Conservation (phyloP, 2,113 vertebrate genomes). For the Zosterops pallidus region DNA sequence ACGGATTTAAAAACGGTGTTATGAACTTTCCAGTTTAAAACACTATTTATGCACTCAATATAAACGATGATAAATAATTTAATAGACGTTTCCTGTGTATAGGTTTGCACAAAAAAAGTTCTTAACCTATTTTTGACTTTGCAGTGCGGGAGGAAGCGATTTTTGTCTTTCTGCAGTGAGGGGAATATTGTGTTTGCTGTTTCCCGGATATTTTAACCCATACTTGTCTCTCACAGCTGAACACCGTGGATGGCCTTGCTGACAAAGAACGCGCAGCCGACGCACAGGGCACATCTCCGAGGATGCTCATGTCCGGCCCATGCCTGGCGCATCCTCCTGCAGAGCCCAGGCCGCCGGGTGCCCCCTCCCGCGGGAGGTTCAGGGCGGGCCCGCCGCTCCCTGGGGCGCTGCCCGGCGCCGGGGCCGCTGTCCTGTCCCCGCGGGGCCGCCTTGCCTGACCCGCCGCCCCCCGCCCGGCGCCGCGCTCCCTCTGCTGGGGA, state of each 20-base stretch:
- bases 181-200: neutral
- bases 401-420: neutral
- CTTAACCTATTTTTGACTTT: neutral
- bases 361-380: neutral
- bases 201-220: neutral
- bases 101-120: neutral
- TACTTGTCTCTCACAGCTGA: neutral
- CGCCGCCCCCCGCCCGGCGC: neutral
- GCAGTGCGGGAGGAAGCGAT: neutral
- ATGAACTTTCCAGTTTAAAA: neutral
- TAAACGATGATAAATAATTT: neutral
- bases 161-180: neutral
- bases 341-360: neutral
- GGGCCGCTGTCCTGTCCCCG: neutral
- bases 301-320: neutral
- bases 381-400: neutral
- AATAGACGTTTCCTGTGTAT: neutral
- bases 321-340: neutral
- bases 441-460: neutral
- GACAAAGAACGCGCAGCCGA: neutral
- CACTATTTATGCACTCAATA: neutral
- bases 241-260: neutral
- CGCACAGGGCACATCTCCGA: neutral
- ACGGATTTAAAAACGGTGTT: neutral
- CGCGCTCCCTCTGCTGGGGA: conserved; percentile 65